Evolutionary conservation across 23 tunicate species (phyloP), one percentile per base, ranked within the genome.

Genomic region (Trididemnum nubilum): DNA sequence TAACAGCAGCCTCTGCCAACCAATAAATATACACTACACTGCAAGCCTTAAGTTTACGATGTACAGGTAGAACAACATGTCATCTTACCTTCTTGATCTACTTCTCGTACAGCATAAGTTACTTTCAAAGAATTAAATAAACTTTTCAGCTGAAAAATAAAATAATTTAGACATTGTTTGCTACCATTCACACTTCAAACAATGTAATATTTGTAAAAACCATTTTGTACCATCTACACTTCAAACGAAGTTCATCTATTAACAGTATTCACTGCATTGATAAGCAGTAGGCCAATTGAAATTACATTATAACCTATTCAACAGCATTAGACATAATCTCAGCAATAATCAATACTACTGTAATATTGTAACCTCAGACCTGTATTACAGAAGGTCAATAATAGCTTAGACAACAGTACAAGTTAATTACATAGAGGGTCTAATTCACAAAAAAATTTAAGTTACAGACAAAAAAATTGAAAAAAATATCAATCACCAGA

Each of bases 71-170:
- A 49, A 49, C 18, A 49, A 49, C 18, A 9, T 12, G 15, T 49
- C 12, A 49, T 9, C 57, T 9, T 79, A 85, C 90, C 92, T 59
- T 73, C 86, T 0, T 84, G 39, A 37, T 93, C 83, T 24, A 93
- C 35, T 84, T 93, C 98, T 21, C 83, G 44, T 2, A 64, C 81
- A 26, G 27, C 26, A 38, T 49, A 88, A 22, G 58, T 34, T 49
- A 93, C 82, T 2, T 74, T 38, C 31, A 83, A 64, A 19, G 89
- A 74, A 28, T 44, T 0, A 64, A 93, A 88, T 0, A 88, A 50
- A 22, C 89, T 86, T 64, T 93, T 93, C 4, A 75, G 33, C 88
- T 84, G 65, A 21, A 61, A 82, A 40, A 31, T 25, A 0, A 75
- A 71, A 71, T 31, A 7, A 80, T 30, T 29, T 29, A 36, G 18